A percentile compares a stretch with the other conserved stretches of the same genome.
These are phyloP conservation scores for Telmatochromis bifrenatus DNA, from an alignment of 2,113 vertebrate species.

Conservation along the genomic window DNA sequence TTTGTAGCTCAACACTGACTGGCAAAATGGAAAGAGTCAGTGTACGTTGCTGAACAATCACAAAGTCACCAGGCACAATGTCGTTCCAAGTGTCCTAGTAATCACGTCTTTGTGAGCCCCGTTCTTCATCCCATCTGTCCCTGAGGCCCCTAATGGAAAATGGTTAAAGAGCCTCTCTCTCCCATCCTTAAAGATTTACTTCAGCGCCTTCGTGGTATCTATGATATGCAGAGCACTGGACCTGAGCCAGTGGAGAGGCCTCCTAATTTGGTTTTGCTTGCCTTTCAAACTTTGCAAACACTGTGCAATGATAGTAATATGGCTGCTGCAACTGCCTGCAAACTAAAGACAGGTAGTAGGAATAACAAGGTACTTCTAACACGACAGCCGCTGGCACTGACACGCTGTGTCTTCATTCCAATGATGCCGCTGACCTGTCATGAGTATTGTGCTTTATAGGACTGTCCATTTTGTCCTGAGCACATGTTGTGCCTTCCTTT, in stretches of 20 bases:
- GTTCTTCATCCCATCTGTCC: slow-evolving; percentile 46
- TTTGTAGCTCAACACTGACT: slow-evolving; percentile 48
- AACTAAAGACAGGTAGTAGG: slow-evolving; percentile 36
- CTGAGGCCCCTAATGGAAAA: slow-evolving; percentile 52
- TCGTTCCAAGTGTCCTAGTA: slow-evolving; percentile 61
- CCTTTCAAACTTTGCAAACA: slow-evolving; percentile 38
- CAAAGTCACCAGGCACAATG: slow-evolving; percentile 51
- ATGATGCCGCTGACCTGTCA: slow-evolving; percentile 50
- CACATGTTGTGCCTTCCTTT: slow-evolving; percentile 47
- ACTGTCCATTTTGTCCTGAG: slow-evolving; percentile 35
- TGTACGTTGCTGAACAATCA: slow-evolving; percentile 30
- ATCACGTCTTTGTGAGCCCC: slow-evolving; percentile 51
- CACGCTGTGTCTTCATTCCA: slow-evolving; percentile 7
- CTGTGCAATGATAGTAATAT: neutral
- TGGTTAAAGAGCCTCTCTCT: neutral
- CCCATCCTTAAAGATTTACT: slow-evolving; percentile 47
- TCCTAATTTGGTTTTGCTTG: slow-evolving; percentile 34
- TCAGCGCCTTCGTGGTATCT: slow-evolving; percentile 39
- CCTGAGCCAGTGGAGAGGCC: slow-evolving; percentile 12
- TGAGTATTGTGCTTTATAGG: slow-evolving; percentile 19
- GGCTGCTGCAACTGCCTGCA: slow-evolving; percentile 2
- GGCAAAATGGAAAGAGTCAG: slow-evolving; percentile 1
- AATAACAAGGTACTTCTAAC: slow-evolving; percentile 55
- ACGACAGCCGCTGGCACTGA: slow-evolving; percentile 45
- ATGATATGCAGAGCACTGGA: slow-evolving; percentile 47